A percentile compares a stretch with the other conserved stretches of the same genome.
phyloP scores from a whole-genome alignment of 2,888 invertebrate genomes.

The Myopa tessellatipennis region DNA sequence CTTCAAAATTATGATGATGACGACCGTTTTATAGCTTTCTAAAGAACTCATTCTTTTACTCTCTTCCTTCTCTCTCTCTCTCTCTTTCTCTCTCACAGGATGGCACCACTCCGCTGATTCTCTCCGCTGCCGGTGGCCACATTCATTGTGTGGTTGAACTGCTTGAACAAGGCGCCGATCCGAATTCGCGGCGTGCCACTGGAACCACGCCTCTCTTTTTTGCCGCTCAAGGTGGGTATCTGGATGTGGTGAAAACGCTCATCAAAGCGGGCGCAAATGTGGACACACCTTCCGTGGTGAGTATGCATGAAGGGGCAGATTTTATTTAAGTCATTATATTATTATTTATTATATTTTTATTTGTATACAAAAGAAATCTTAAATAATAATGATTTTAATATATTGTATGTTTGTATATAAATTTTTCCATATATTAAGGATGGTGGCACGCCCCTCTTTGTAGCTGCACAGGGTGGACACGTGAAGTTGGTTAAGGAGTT shows the following conservation, averaged over 20 bases:
- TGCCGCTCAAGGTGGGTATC: slow-evolving; percentile 91
- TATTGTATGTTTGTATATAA: too few relatives aligned
- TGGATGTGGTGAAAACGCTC: slow-evolving; percentile 83
- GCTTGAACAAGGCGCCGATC: slow-evolving; percentile 91
- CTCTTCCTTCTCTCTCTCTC: too few relatives aligned
- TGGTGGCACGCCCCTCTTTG: slow-evolving; percentile 94
- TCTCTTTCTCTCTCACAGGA: slow-evolving; percentile 70
- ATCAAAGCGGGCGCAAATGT: slow-evolving; percentile 83
- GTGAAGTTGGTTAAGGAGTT: slow-evolving; percentile 87
- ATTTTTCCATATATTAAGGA: slow-evolving; percentile 72
- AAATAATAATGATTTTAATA: too few relatives aligned
- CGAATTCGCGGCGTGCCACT: slow-evolving; percentile 86
- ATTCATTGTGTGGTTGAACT: slow-evolving; percentile 86
- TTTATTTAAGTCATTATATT: too few relatives aligned
- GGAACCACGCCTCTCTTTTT: slow-evolving; percentile 94
- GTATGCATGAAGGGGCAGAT: too few relatives aligned
- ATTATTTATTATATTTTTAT: neutral
- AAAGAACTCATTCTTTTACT: too few relatives aligned
- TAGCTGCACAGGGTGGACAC: slow-evolving; percentile 91
- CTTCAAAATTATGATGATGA: too few relatives aligned
- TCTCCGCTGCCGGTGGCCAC: slow-evolving; percentile 92
- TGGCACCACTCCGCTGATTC: slow-evolving; percentile 91
- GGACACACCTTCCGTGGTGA: slow-evolving; percentile 83
- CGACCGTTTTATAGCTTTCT: too few relatives aligned
- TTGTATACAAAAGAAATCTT: neutral